These are phyloP conservation scores for Condylostylus longicornis DNA, from an alignment of 1,140 invertebrate genomes.

Conservation along the genomic window DNA sequence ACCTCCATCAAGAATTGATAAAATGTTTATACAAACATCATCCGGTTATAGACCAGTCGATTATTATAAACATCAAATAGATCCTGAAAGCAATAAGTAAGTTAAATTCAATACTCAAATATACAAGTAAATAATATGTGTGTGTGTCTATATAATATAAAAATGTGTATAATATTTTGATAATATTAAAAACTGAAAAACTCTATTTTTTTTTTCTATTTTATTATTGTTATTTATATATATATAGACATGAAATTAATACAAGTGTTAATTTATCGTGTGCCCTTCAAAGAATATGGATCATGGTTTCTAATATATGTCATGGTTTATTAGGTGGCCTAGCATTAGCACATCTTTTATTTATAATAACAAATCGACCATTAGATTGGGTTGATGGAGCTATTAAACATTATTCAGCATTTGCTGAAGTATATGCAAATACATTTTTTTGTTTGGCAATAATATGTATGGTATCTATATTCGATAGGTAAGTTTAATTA, in stretches of 20 bases:
- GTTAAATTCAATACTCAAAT: too few species aligned
- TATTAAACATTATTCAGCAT: slow-evolving; percentile 24
- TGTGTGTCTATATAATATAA: not conserved
- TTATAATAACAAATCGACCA: slow-evolving; percentile 27
- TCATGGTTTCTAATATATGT: slow-evolving; percentile 30
- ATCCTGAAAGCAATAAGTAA: slow-evolving; percentile 22
- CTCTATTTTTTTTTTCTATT: not conserved
- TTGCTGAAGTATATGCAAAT: slow-evolving; percentile 28
- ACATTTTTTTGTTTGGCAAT: slow-evolving; percentile 31
- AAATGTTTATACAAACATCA: slow-evolving; percentile 33
- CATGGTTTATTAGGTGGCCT: slow-evolving; percentile 31
- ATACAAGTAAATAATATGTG: too few species aligned
- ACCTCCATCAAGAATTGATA: slow-evolving; percentile 29
- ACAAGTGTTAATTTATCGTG: slow-evolving; percentile 28
- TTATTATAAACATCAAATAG: slow-evolving; percentile 24
- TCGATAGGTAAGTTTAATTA: slow-evolving; percentile 27
- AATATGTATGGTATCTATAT: slow-evolving; percentile 28
- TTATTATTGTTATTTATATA: too few species aligned
- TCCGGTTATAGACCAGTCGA: slow-evolving; percentile 31
- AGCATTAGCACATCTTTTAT: slow-evolving; percentile 29
- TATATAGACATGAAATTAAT: slow-evolving; percentile 23
- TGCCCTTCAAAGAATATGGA: slow-evolving; percentile 31
- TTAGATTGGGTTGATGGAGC: slow-evolving; percentile 29
- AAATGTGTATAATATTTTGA: not conserved
- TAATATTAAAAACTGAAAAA: not conserved